phyloP scores from a whole-genome alignment of 2,797 vertebrate genomes.

The Buceros bicornis region DNA sequence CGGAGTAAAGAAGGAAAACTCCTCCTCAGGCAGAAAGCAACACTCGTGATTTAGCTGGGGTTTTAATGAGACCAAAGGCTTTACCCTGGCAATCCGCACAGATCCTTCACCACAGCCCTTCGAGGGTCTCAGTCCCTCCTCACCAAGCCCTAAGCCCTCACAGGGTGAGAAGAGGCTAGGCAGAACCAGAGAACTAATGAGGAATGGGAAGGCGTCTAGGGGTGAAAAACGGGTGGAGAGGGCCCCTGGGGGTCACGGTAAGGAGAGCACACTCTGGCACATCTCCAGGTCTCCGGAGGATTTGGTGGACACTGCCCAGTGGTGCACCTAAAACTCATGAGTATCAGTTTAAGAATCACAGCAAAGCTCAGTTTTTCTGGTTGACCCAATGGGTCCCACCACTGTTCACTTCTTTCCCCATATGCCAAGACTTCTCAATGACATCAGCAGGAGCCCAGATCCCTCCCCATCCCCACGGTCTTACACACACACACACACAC shows the following conservation, averaged over 20 bases:
- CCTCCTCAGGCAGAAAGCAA: background rate
- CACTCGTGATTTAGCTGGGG: background rate
- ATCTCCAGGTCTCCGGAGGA: background rate
- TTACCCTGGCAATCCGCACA: background rate
- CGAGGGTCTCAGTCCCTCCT: background rate
- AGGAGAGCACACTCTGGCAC: background rate
- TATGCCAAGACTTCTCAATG: background rate
- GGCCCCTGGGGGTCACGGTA: rapidly evolving
- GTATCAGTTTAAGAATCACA: background rate
- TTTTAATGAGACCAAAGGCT: background rate
- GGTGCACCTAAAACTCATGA: background rate
- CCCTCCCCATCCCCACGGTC: background rate
- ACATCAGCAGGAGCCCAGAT: background rate
- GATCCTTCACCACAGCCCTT: background rate
- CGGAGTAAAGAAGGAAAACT: background rate
- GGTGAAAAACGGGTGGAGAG: background rate
- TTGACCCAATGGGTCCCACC: background rate
- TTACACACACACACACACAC: background rate
- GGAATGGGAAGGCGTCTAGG: background rate
- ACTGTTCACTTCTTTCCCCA: background rate
- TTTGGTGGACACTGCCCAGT: background rate
- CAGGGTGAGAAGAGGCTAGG: background rate
- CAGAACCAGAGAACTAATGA: background rate
- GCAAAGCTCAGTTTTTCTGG: background rate
- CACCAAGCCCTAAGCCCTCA: background rate